These are phyloP conservation scores for Drosophila multiciliata DNA, from an alignment of 2,888 invertebrate species.

Conservation along the genomic window DNA sequence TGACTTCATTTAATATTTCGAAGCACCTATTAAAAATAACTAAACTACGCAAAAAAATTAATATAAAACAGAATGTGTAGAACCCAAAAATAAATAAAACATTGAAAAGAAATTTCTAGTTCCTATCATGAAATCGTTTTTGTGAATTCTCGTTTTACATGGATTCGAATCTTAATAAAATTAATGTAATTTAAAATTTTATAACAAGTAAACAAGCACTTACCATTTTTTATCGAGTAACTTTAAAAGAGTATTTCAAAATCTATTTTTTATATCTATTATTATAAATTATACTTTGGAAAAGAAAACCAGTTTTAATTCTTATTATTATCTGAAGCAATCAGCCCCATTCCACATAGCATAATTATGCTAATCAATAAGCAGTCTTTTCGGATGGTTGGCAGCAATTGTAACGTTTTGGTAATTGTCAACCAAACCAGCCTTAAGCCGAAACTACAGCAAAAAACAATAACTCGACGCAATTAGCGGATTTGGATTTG, in stretches of 20 bases:
- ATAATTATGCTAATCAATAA: slow-evolving; percentile 69
- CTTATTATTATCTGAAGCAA: neutral
- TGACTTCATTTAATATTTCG: neutral
- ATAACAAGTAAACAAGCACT: neutral
- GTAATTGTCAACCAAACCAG: slow-evolving; percentile 22
- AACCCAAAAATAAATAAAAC: neutral
- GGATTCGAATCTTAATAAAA: neutral
- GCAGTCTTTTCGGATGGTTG: slow-evolving; percentile 36
- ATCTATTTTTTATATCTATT: fast-evolving
- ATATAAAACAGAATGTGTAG: neutral
- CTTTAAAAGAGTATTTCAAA: neutral
- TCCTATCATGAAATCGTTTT: neutral
- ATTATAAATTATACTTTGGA: neutral
- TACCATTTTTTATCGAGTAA: neutral
- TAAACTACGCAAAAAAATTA: neutral
- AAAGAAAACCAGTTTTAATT: neutral
- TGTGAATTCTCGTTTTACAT: neutral
- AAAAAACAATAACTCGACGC: slow-evolving; percentile 64
- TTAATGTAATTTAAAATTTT: neutral
- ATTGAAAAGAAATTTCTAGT: neutral
- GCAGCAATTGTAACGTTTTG: slow-evolving; percentile 27
- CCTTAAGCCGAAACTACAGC: slow-evolving; percentile 50
- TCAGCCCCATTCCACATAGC: neutral
- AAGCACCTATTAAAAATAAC: neutral
- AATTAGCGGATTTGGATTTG: slow-evolving; percentile 78